Evolutionary conservation across 2,797 vertebrate genomes (phyloP), one percentile per base, ranked within the genome.

Genomic region (Thaleichthys pacificus): DNA sequence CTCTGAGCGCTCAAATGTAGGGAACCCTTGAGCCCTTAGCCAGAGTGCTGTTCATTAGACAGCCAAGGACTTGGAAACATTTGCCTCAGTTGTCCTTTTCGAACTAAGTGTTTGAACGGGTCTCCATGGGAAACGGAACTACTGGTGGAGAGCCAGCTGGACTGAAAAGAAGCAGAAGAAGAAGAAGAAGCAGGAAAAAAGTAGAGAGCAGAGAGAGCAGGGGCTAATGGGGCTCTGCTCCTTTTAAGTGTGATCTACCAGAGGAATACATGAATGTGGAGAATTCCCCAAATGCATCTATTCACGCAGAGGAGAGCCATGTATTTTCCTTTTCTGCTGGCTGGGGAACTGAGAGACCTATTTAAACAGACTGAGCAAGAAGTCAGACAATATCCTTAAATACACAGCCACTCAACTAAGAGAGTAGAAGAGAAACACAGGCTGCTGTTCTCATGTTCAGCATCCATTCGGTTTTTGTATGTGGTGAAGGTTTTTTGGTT

Each of bases 41-140:
- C 87, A 84, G 75, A 87, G 82, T 84, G 85, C 84, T 90, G 91
- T 90, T 94, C 85, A 58, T 92, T 91, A 93, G 84, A 77, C 75
- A 84, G 83, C 77, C 17, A 69, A 88, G 86, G 86, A 85, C 79
- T 74, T 78, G 65, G 69, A 86, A 80, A 81, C 80, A 73, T 85
- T 89, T 88, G 86, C 89, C 73, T 70, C 69, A 63, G 82, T 69
- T 14, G 75, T 81, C 69, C 72, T 69, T 85, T 82, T n/a, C 79
- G 8, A 84, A 90, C 82, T 75, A 87, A 90, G 85, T 65, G 82
- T 86, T 86, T 82, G 75, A 86, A 87, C 70, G 7, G 69, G 73
- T 79, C 85, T 88, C 76, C 15, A 49, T 62, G 81, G 83, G 86
- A 73, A 87, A 80, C 15, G 8, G 66, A 51, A 22, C 69, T 85